Base-by-base conservation (phyloP, 2,113 vertebrate species). In the Mus musculus region DNA sequence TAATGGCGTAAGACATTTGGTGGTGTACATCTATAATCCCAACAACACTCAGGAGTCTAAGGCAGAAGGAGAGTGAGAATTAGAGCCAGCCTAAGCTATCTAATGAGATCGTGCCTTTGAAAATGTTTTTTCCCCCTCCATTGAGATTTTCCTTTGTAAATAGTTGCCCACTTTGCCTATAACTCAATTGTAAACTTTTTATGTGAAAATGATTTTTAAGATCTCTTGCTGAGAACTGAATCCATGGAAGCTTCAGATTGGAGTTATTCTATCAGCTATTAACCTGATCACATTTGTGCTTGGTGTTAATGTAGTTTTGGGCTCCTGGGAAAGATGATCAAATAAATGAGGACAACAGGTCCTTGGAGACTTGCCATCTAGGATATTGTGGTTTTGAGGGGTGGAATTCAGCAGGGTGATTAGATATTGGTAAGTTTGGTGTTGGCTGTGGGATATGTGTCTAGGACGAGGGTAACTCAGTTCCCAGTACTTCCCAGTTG, bases 111-210 rank as follows among this genome's bases (percentile, higher is more conserved):
- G 73, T 39, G 36, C 52, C n/a, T 56, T 69, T 69, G 52, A 67
- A 49, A 86, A 28, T 59, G 52, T 72, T 73, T 72, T 26, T 59
- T 16, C 14, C 8, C 80, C 71, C 14, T 95, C 42, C 5, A 0
- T 82, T 94, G 52, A 87, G n/a, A 69, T 94, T 96, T 91, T 82
- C 59, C 84, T 81, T 95, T 96, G 89, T 78, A 36, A 63, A 36
- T 75, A 72, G 78, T 16, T 80, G 54, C 52, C 42, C 75, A 69
- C 1, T 87, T 87, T 91, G 73, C n/a, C 5, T 75, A 0, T 75
- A 95, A 82, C 33, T 33, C 39, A 59, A 2, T 75, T 54, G 28
- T 39, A 26, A 67, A 93, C 36, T 78, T 96, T 77, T 54, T 65
- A 30, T 81, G 36, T 86, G 75, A 88, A 94, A 93, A 75, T 89